Evolutionary conservation across 1,140 invertebrate genomes (phyloP).

Genomic region (Philaenus spumarius): DNA sequence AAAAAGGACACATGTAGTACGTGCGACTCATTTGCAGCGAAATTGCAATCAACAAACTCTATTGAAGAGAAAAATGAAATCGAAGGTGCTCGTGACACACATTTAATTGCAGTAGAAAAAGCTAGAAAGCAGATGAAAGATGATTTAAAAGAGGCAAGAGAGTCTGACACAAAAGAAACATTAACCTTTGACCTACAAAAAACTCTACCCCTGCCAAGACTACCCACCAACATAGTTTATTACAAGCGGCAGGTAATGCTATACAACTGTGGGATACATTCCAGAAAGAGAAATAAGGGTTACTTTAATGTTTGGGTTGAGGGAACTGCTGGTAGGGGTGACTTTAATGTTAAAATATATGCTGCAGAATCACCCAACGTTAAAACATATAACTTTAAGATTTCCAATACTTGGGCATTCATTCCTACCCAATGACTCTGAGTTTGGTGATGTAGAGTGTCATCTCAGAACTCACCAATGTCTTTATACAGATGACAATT

Average conservation of each 20-base stretch:
- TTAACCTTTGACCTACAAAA: background rate
- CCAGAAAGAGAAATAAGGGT: slow-evolving; percentile 23
- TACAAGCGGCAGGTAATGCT: slow-evolving; percentile 36
- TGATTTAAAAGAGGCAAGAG: background rate
- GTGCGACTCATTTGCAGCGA: too few species aligned
- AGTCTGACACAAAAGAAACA: background rate
- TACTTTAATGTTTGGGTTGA: too few species aligned
- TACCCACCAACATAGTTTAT: slow-evolving; percentile 32
- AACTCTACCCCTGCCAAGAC: slow-evolving; percentile 28
- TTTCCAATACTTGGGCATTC: slow-evolving; percentile 35
- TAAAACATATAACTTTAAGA: slow-evolving; percentile 31
- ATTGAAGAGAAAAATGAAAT: too few species aligned
- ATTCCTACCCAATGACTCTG: too few species aligned
- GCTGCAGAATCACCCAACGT: slow-evolving; percentile 23
- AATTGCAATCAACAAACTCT: too few species aligned
- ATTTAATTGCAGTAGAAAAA: background rate
- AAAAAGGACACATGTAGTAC: too few species aligned
- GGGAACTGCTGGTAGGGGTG: slow-evolving; percentile 33
- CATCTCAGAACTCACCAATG: too few species aligned
- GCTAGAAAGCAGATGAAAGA: background rate
- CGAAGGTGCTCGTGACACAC: background rate
- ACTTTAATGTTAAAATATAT: slow-evolving; percentile 31
- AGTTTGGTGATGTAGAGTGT: too few species aligned
- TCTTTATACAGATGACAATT: too few species aligned
- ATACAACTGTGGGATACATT: slow-evolving; percentile 24